Conservation (phyloP, 35 echinoderm and acorn worm species). For the Ophiothrix spiculata region DNA sequence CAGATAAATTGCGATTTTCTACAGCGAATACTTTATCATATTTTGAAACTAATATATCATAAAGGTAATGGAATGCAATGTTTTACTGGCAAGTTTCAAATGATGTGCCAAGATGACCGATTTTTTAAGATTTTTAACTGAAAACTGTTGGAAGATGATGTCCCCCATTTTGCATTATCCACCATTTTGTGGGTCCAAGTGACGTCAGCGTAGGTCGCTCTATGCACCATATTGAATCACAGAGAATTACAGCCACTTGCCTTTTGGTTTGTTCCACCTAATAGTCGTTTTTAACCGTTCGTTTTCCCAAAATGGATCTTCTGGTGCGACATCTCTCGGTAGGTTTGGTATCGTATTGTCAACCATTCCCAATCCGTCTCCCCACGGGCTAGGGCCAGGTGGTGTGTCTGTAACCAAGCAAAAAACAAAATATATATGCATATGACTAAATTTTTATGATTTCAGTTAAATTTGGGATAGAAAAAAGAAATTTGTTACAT, state of each 20-base stretch:
- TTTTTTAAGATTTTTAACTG: no score
- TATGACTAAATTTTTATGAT: no score
- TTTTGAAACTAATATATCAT: no score
- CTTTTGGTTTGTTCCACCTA: slow-evolving; percentile 65
- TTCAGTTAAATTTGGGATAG: no score
- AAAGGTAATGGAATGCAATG: no score
- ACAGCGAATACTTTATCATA: no score
- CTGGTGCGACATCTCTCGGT: slow-evolving; percentile 27
- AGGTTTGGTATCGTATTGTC: slow-evolving; percentile 17
- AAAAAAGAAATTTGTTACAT: no score
- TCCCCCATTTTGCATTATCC: neutral
- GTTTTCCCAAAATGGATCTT: slow-evolving; percentile 52
- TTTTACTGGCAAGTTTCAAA: no score
- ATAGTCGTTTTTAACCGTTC: slow-evolving; percentile 3
- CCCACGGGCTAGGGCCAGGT: neutral
- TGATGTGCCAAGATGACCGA: no score
- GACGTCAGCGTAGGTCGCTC: no score
- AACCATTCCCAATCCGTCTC: neutral
- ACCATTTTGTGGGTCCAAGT: neutral
- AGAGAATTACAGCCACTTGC: neutral
- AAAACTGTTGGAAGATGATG: neutral
- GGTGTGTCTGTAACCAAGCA: neutral
- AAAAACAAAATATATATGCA: neutral
- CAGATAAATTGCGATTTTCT: no score
- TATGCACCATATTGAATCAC: neutral